Evolutionary conservation across 2,797 vertebrate genomes (phyloP).

Genomic region (Mastacembelus armatus): DNA sequence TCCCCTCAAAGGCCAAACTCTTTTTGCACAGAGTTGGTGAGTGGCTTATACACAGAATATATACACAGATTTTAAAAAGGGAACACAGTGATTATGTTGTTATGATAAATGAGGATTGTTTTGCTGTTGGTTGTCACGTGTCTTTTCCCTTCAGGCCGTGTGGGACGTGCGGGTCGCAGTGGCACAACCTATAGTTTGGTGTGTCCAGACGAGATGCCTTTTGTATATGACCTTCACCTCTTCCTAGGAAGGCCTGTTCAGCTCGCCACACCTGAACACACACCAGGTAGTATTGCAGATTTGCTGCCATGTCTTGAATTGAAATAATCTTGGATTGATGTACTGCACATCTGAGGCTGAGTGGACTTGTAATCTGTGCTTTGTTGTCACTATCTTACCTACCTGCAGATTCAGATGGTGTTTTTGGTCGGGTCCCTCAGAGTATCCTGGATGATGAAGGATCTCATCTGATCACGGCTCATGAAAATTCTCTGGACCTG

Average conservation of each 20-base stretch:
- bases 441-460: constrained; percentile 92
- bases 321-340: not conserved
- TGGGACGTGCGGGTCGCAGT: constrained; percentile 93
- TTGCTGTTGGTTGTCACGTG: not conserved
- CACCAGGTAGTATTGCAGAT: constrained; percentile 58
- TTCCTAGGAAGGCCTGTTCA: constrained; percentile 89
- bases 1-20: constrained; percentile 94
- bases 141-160: constrained; percentile 84
- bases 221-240: constrained; percentile 93
- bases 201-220: constrained; percentile 91
- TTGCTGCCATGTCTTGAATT: not conserved
- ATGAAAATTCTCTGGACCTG: constrained; percentile 88
- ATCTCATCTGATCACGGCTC: constrained; percentile 82
- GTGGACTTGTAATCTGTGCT: not conserved
- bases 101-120: not conserved
- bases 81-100: not conserved
- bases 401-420: constrained; percentile 76
- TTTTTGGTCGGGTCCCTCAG: constrained; percentile 93
- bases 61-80: not conserved
- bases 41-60: constrained; percentile 41
- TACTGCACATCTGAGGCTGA: too few species aligned
- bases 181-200: constrained; percentile 92
- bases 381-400: not conserved
- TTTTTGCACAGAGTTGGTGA: constrained; percentile 97
- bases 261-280: constrained; percentile 79